Evolutionary conservation across 2,888 invertebrate species (phyloP), one percentile per base, ranked within the genome.

Genomic region (Nomada ruficornis): DNA sequence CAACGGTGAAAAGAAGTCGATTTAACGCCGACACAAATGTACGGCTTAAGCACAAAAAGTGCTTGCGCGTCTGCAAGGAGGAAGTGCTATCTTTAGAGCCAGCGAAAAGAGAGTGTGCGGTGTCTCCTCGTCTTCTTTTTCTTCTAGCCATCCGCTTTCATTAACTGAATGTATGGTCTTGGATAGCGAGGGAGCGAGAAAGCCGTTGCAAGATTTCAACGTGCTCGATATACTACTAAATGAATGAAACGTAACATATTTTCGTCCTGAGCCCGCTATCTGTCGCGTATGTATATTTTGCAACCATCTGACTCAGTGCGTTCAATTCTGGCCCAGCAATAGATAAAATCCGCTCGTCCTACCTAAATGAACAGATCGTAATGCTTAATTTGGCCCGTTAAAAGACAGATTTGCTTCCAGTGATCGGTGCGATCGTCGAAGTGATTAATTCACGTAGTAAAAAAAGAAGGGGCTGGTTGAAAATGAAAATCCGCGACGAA

Each of bases 21-120:
- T 80, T 77, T 71, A 77, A 75, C 83, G 77, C 60, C 77, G 82
- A 52, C 73, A 81, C 87, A 82, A 87, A 90, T 90, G 89, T 89
- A 90, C 77, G 73, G 86, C 88, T 89, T 84, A 80, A 85, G 80
- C 80, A 82, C 85, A 87, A 90, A 90, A 89, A 90, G 88, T 84
- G 83, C 80, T 87, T 81, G 80, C 79, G 75, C 79, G 82, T 85
- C 86, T 79, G 85, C 86, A 85, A 87, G 86, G 82, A 90, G 90
- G 90, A 92, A 92, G 90, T 91, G 90, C 91, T 92, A 93, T 93
- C 90, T 93, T 93, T 93, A 91, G 92, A 84, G 75, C 80, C 80
- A 69, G 68, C 87, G 84, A 82, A 84, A 82, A 84, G 83, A 86
- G 83, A 82, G 70, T 55, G 77, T 63, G 80, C 70, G 77, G 79